Base-by-base conservation (phyloP, 2,888 invertebrate species). In the Anodontia alba region DNA sequence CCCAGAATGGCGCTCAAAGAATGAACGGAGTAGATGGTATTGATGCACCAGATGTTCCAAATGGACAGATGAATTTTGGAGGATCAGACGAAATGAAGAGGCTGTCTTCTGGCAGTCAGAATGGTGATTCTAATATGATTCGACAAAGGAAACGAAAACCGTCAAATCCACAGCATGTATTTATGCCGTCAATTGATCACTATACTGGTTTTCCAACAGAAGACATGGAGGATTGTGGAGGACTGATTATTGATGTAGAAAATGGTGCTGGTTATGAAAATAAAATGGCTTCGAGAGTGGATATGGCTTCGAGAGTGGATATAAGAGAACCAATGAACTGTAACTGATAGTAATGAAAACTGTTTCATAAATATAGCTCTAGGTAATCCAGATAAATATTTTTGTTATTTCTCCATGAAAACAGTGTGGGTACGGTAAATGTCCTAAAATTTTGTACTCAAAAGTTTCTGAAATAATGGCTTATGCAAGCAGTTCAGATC, bases 141-240 rank as follows among this genome's bases (percentile, higher is more conserved):
- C 73, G 86, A 46, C 86, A 86, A 70, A 73, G 81, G 36, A 86
- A 86, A 57, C 76, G 86, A n/a, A 86, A 86, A 57, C 86, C 86
- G 29, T 74, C 86, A 20, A 86, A 86, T 71, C 86, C 86, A 26
- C 86, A 86, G 51, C 86, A 86, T 71, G 86, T 86, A 23, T 86
- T 86, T 62, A 86, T 83, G 81, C 86, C 86, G 1, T 76, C 86
- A 12, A 81, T 86, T 31, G 86, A 86, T 70, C 86, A 86, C 42
- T 86, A 83, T 70, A 83, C 86, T 8, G 80, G 83, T 51, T 86
- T 86, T 74, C 81, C 83, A 62, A 72, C 77, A 10, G 86, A 86
- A 43, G 86, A 86, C 38, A 80, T 80, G 5, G 86, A 86, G 33
- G 86, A 86, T 42, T 86, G 86, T 70, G 26, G 68, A 17, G 29